Base-by-base conservation (phyloP, 1,140 invertebrate genomes). In the Galleria mellonella region DNA sequence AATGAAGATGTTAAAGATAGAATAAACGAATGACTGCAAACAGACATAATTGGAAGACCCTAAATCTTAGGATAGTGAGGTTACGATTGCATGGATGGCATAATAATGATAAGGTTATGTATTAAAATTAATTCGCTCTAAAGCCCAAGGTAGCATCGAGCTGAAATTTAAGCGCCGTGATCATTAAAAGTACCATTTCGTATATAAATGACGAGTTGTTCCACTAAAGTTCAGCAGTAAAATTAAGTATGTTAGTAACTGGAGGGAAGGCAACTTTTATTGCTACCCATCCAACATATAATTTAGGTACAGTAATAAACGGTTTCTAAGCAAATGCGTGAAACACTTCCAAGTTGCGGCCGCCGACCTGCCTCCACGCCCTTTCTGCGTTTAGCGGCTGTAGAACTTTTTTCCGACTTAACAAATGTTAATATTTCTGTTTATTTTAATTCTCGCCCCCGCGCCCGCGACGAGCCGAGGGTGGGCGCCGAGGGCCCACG, bases 371-470 rank as follows among this genome's bases (percentile, higher is more conserved):
- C 28, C 23, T 43, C 30, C 9, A 37, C 17, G 17, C 35, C 35
- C 35, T 17, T 37, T 13, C 35, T 8, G 0, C 9, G 11, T 37
- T 13, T 13, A 3, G 0, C 9, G 11, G 32, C 11, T n/a, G 35
- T n/a, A 14, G 32, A 35, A 35, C 13, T 17, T 37, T 37, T 37
- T 15, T 36, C 8, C 13, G 33, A 36, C 3, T 31, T 14, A 6
- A 7, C 47, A 44, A 32, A 47, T 44, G 50, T 48, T 58, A 53
- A 52, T 49, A 57, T 58, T 57, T 51, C 47, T 55, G 52, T 56
- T 56, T 49, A 61, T 62, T 62, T 51, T 55, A 62, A 53, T 58
- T 38, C 46, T 17, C 46, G 38, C 46, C 45, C 48, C 48, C 48
- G 44, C 51, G 35, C 48, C 48, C 48, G 44, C 51, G 35, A 30